Conservation (phyloP, 2,797 vertebrate genomes). For the Champsocephalus esox region DNA sequence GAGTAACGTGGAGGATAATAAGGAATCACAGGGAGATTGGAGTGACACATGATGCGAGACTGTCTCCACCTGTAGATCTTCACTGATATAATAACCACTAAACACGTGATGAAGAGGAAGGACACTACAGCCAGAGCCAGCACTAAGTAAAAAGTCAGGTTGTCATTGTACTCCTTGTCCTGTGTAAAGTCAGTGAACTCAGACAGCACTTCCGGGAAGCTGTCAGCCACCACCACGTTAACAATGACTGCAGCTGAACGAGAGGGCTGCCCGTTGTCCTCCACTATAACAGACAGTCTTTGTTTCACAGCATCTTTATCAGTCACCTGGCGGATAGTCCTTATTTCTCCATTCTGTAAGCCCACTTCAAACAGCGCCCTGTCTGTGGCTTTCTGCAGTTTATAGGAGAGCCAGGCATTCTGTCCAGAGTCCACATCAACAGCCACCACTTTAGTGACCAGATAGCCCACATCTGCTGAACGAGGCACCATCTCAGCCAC, state of each 20-base stretch:
- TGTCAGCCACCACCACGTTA: constrained; percentile 42
- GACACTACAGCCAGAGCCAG: too few relatives aligned
- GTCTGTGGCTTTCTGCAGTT: constrained; percentile 84
- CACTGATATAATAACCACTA: too few relatives aligned
- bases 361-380: constrained; percentile 86
- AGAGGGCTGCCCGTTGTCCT: constrained; percentile 58
- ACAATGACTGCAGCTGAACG: constrained; percentile 54
- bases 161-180: too few relatives aligned
- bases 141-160: too few relatives aligned
- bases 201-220: constrained; percentile 62
- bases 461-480: constrained; percentile 86
- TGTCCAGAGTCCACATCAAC: constrained; percentile 84
- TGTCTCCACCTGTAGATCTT: too few relatives aligned
- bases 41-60: too few relatives aligned
- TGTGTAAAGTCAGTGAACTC: constrained; percentile 31
- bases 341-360: constrained; percentile 86
- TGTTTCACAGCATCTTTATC: constrained; percentile 86
- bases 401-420: constrained; percentile 87
- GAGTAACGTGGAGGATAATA: too few relatives aligned
- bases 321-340: constrained; percentile 81
- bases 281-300: constrained; percentile 52
- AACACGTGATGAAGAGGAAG: too few relatives aligned
- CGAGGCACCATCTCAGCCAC: constrained; percentile 85
- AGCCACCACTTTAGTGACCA: constrained; percentile 90
- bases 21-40: too few relatives aligned